Evolutionary conservation across 2,797 vertebrate genomes (phyloP), one percentile per base, ranked within the genome.

Genomic region (Crocidura indochinensis): DNA sequence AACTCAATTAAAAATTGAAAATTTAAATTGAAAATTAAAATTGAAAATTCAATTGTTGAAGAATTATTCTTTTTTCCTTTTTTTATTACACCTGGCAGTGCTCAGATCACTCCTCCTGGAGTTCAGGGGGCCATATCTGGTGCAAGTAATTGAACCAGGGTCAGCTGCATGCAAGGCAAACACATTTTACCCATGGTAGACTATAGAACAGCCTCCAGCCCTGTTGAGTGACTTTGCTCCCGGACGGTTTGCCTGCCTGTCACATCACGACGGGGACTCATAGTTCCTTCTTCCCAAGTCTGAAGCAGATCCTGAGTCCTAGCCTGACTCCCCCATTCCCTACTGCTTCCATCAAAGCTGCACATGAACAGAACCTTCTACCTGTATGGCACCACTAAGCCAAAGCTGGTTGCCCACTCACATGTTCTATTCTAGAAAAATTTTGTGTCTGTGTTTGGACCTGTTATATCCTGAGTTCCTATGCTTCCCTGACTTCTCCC

Each of bases 161-260:
- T 38, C 38, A 38, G 38, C 38, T 38, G 38, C 38, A 38, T 38
- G 10, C 27, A 76, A 76, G 75, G 56, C 72, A 20, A 86, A 49
- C 0, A 5, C 20, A 53, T 53, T 49, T 14, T 38, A 72, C 49
- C 38, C 38, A 38, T 38, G 38, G 38, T 38, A 38, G 38, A 2
- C 38, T 38, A 5, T 38, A 38, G 38, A 38, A 38, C 38, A 38
- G 38, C 38, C 38, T 38, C 38, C 38, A 38, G 38, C 38, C 38
- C 38, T 90, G 44, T 78, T 77, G 56, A 68, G 64, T 46, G 72
- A 74, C 29, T 91, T 84, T 47, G 46, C 72, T 88, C 9, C 31
- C 6, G 31, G 27, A 64, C 7, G 67, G 2, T 68, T 91, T 78
- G 14, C 27, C 47, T 91, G 86, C 68, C 69, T 64, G 69, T 88